phyloP scores from a whole-genome alignment of 1,140 invertebrate species.

The Scaptodrosophila lebanonensis region DNA sequence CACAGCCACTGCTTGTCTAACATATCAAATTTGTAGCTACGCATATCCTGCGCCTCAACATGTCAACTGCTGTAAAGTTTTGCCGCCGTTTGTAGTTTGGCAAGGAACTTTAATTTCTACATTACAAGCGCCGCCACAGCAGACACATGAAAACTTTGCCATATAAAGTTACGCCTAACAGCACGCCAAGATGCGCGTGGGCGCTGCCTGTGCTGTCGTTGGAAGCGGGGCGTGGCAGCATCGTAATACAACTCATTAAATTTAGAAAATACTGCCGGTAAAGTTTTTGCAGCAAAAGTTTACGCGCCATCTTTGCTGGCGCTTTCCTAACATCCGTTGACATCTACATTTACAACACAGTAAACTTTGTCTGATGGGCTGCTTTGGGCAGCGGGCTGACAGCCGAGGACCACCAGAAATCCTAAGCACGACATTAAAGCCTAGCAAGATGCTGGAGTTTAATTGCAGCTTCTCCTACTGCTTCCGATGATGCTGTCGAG shows the following conservation, averaged over 20 bases:
- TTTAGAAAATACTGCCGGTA: slow-evolving; percentile 67
- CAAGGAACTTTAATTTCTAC: slow-evolving; percentile 72
- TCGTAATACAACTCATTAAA: slow-evolving; percentile 73
- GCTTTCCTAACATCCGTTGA: slow-evolving; percentile 57
- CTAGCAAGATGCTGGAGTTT: background rate
- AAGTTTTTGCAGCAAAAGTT: slow-evolving; percentile 29
- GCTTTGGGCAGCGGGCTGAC: slow-evolving; percentile 9
- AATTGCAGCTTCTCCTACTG: slow-evolving; percentile 27
- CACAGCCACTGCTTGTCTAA: slow-evolving; percentile 58
- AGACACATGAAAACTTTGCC: slow-evolving; percentile 55
- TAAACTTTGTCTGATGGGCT: slow-evolving; percentile 43
- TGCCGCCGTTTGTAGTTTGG: slow-evolving; percentile 62
- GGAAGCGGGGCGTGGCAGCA: background rate
- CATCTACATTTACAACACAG: slow-evolving; percentile 60
- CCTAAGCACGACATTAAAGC: too few species aligned
- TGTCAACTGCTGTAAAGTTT: slow-evolving; percentile 68
- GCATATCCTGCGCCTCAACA: slow-evolving; percentile 65
- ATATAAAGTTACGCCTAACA: slow-evolving; percentile 63
- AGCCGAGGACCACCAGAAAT: slow-evolving; percentile 13
- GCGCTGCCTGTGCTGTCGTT: background rate
- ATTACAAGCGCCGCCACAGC: slow-evolving; percentile 53
- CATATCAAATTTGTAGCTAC: slow-evolving; percentile 73
- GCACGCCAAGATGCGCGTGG: slow-evolving; percentile 43
- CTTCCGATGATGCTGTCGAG: slow-evolving; percentile 53
- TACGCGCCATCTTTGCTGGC: slow-evolving; percentile 24